Conservation (phyloP, 2,797 vertebrate genomes). For the Hozukius guyotensis region DNA sequence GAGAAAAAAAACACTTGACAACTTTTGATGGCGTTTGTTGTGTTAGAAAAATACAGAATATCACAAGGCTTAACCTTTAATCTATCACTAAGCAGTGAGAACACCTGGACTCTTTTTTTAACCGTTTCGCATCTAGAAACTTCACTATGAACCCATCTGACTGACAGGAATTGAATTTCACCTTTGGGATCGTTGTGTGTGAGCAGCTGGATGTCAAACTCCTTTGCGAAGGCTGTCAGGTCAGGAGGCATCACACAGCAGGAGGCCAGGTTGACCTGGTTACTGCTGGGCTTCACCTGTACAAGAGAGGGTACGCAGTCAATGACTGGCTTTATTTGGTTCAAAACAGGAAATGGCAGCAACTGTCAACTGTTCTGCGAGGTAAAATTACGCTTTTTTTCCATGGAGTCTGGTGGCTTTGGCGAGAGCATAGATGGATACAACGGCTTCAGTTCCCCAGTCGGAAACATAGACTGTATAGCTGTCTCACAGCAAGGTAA, state of each 20-base stretch:
- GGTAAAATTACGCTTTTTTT: no score
- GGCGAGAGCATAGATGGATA: no score
- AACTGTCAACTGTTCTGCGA: no score
- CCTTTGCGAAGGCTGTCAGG: conserved; percentile 96
- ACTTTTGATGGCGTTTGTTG: background rate
- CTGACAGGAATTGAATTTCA: conserved; percentile 59
- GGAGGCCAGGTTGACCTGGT: conserved; percentile 98
- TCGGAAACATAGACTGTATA: no score
- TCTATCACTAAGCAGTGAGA: background rate
- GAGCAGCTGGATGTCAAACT: conserved; percentile 96
- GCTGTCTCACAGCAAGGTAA: no score
- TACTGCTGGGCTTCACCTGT: conserved; percentile 97
- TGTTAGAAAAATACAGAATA: background rate
- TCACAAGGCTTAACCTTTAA: background rate
- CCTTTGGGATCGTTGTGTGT: conserved; percentile 99
- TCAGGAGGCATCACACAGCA: conserved; percentile 99
- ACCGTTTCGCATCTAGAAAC: background rate
- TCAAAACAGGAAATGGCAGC: background rate
- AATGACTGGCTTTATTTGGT: background rate
- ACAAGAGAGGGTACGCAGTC: background rate
- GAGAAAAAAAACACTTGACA: background rate
- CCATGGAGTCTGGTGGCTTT: no score
- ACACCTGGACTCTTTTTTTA: background rate
- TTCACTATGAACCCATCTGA: background rate
- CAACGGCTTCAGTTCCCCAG: no score